Evolutionary conservation across 2,113 vertebrate species (phyloP), one percentile per base, ranked within the genome.

Genomic region (Lampris megalopsis): DNA sequence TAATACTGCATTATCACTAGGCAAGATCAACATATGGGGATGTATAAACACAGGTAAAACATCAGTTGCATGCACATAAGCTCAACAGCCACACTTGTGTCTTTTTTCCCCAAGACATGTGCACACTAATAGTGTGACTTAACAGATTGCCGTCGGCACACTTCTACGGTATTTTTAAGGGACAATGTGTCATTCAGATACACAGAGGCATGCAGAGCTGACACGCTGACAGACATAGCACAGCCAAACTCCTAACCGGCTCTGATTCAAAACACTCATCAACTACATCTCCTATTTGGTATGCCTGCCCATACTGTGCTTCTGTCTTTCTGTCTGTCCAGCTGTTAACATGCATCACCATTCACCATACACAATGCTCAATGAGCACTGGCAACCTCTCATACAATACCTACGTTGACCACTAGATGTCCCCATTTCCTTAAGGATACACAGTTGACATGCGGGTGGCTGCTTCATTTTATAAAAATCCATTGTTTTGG

Each of bases 381-480:
- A 24, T 24, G 24, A 24, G 24, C 43, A 45, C 7, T 45, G 43
- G 43, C 43, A 45, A 7, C 7, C 43, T 45, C 7, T 7, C 7
- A 45, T 68, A 71, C 53, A 79, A 11, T 73, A 9, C 40, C 13
- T n/a, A 36, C 24, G 6, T 57, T 38, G 53, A 49, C 79, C 75
- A 79, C 59, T 43, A 75, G 75, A 72, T 64, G 75, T 75, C 79
- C n/a, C 38, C 8, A 47, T 79, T 61, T 37, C 50, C 9, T 5
- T n/a, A 37, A 38, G 43, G 2, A 4, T 13, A 24, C 48, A 45
- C 3, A 65, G 41, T 24, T 45, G 54, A 0, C 11, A 1, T 4
- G 1, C 43, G 4, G 43, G 43, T 5, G 43, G 43, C 43, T 45
- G 43, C 4, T 45, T 45, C 43, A 45, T 45, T 45, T 24, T 24